A percentile compares a stretch with the other conserved stretches of the same genome.
Evolutionary conservation across 2,797 vertebrate genomes (phyloP).

Genomic region (Micromesistius poutassou): DNA sequence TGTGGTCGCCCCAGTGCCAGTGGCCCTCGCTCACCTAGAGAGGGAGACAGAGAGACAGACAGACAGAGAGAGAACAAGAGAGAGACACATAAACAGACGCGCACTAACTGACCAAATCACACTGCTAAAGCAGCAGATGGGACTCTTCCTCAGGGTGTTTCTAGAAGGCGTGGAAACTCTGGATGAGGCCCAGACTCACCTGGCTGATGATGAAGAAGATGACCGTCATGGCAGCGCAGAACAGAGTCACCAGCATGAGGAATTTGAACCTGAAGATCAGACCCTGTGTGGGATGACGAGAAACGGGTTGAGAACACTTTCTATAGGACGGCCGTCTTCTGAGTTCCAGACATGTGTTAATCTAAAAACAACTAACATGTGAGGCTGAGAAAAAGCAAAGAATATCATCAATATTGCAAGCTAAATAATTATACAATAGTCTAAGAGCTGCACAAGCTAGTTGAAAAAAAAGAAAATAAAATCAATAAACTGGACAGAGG

Average conservation of each 20-base stretch:
- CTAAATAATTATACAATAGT: neutral
- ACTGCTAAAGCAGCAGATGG: no score
- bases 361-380: no score
- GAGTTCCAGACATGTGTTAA: no score
- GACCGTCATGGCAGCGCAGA: slow-evolving; percentile 94
- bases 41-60: neutral
- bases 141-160: neutral
- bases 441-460: neutral
- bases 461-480: neutral
- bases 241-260: slow-evolving; percentile 92
- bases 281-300: slow-evolving; percentile 70
- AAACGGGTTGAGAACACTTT: neutral
- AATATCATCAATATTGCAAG: neutral
- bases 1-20: slow-evolving; percentile 91
- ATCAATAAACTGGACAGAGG: neutral
- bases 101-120: no score
- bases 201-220: slow-evolving; percentile 98
- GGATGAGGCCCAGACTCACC: slow-evolving; percentile 62
- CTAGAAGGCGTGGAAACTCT: neutral
- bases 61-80: no score
- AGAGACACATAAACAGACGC: neutral
- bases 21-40: slow-evolving; percentile 91
- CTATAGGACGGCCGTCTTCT: neutral
- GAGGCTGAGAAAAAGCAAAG: neutral
- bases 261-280: slow-evolving; percentile 98